Conservation (phyloP, 2,797 vertebrate genomes). For the Xenentodon cancila region DNA sequence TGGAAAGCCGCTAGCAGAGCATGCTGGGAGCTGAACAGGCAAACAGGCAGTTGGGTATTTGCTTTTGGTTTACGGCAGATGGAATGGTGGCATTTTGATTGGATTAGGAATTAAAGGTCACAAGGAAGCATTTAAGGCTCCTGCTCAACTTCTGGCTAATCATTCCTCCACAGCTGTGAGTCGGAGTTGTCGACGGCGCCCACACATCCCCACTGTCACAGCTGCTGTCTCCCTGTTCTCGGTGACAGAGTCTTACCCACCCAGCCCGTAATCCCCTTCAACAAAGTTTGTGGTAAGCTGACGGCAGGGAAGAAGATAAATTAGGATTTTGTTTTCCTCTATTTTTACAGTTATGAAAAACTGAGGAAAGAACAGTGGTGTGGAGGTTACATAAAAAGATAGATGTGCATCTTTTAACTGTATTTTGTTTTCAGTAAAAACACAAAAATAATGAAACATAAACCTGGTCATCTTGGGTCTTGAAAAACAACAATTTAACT, state of each 20-base stretch:
- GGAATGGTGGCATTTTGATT: slow-evolving; percentile 56
- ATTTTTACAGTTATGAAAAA: slow-evolving; percentile 72
- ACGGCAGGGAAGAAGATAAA: slow-evolving; percentile 80
- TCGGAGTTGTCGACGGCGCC: slow-evolving; percentile 44
- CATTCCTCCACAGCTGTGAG: slow-evolving; percentile 64
- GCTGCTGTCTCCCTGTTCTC: slow-evolving; percentile 64
- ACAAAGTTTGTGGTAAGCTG: slow-evolving; percentile 75
- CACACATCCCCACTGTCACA: slow-evolving; percentile 71
- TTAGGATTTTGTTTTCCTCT: slow-evolving; percentile 75
- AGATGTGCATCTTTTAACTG: too few relatives aligned
- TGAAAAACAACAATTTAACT: too few relatives aligned
- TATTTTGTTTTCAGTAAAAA: too few relatives aligned
- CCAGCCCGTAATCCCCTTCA: slow-evolving; percentile 73
- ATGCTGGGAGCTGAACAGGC: slow-evolving; percentile 45
- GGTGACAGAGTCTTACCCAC: slow-evolving; percentile 67
- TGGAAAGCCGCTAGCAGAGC: slow-evolving; percentile 45
- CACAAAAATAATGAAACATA: too few relatives aligned
- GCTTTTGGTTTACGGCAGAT: slow-evolving; percentile 35
- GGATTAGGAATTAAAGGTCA: slow-evolving; percentile 75
- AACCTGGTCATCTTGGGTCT: too few relatives aligned
- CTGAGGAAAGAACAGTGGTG: neutral
- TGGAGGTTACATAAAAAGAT: too few relatives aligned
- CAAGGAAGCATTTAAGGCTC: slow-evolving; percentile 55
- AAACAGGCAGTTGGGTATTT: slow-evolving; percentile 27
- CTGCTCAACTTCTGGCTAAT: slow-evolving; percentile 69